These are phyloP conservation scores for Sus cebifrons DNA, from an alignment of 2,797 vertebrate genomes.

Conservation along the genomic window DNA sequence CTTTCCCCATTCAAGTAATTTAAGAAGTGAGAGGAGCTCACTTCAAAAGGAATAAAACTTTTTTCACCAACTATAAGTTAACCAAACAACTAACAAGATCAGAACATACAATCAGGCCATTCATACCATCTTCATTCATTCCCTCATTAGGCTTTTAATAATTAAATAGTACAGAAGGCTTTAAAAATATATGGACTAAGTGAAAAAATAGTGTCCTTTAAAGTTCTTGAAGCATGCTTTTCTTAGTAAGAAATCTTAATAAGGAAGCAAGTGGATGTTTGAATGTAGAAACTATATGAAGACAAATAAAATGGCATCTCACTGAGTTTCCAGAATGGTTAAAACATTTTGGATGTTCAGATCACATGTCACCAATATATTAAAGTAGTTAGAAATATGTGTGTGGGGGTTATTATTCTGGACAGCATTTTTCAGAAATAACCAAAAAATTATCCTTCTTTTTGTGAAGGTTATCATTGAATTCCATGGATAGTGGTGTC, in stretches of 20 bases:
- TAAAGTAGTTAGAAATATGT: slow-evolving; percentile 45
- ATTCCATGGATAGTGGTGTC: background rate
- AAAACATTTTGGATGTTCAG: slow-evolving; percentile 45
- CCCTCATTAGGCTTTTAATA: slow-evolving; percentile 24
- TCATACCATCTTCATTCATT: slow-evolving; percentile 7
- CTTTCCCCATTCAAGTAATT: slow-evolving; percentile 44
- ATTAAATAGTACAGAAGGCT: background rate
- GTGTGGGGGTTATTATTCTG: background rate
- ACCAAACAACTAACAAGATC: background rate
- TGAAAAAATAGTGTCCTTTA: background rate
- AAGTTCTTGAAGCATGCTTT: background rate
- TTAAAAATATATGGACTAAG: background rate
- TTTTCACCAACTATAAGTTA: slow-evolving; percentile 15
- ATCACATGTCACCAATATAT: background rate
- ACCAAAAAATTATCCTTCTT: background rate
- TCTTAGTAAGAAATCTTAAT: background rate
- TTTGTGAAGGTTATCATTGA: slow-evolving; percentile 9
- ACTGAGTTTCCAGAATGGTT: slow-evolving; percentile 33
- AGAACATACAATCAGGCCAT: background rate
- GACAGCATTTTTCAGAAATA: slow-evolving; percentile 26
- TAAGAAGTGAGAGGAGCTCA: slow-evolving; percentile 19
- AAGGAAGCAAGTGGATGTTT: background rate
- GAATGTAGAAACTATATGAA: slow-evolving; percentile 6
- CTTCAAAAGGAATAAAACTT: slow-evolving; percentile 38
- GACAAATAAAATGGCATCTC: slow-evolving; percentile 42